Evolutionary conservation across 2,888 invertebrate genomes (phyloP).

Genomic region (Eustalomyia histrio): DNA sequence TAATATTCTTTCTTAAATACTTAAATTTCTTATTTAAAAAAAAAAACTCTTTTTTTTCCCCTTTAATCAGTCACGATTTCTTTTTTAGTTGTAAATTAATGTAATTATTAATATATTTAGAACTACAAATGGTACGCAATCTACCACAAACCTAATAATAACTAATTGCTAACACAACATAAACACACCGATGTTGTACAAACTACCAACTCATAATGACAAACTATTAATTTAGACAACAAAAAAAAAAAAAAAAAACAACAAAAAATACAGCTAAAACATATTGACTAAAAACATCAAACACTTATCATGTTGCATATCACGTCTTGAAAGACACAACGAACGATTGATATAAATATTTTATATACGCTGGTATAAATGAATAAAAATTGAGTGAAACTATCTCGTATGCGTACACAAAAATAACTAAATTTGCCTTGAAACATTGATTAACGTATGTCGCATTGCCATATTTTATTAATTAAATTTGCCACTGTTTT

Average conservation of each 20-base stretch:
- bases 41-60: neutral
- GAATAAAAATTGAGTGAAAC: neutral
- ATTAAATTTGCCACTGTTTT: conserved; percentile 71
- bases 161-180: conserved; percentile 38
- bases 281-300: conserved; percentile 44
- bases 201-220: conserved; percentile 38
- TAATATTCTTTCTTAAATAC: neutral
- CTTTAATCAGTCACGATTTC: neutral
- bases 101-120: conserved; percentile 44
- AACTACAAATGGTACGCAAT: conserved; percentile 28
- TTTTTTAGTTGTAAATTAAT: conserved; percentile 1
- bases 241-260: conserved; percentile 1
- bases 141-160: conserved; percentile 10
- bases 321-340: conserved; percentile 39
- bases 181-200: neutral
- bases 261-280: neutral
- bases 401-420: neutral
- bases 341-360: neutral
- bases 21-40: neutral
- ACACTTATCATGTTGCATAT: conserved; percentile 52
- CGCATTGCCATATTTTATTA: conserved; percentile 75
- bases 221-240: conserved; percentile 40
- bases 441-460: conserved; percentile 72
- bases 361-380: conserved; percentile 4
- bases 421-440: conserved; percentile 52